Base-by-base conservation (phyloP, 2,888 invertebrate species). In the Amiota mariae region DNA sequence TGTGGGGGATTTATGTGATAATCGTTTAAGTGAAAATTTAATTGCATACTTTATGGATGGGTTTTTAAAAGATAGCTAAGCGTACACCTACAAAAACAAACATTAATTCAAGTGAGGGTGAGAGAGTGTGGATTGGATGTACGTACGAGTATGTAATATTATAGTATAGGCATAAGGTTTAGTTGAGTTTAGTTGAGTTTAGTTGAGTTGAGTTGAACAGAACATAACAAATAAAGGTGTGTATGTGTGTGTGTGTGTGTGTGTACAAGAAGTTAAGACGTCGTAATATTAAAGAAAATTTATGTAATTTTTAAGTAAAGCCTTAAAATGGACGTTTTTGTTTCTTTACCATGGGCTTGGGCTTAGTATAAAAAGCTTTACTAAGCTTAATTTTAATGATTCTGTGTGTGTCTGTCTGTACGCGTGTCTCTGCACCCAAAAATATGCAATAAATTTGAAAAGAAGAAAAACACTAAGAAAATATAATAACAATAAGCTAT, bases 21-120 rank as follows among this genome's bases (percentile, higher is more conserved):
- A 88, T 87, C 88, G 87, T 85, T 88, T 88, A 87, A 87, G 87
- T 88, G 88, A 88, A 88, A 88, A 87, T 88, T 88, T 88, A 88
- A 88, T 87, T 87, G 88, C 88, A 84, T 86, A 85, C 86, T 88
- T 88, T 88, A 88, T 85, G 88, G 83, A 86, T 88, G 87, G 81
- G 73, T 68, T 74, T 85, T 82, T 80, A 74, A 79, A 76, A 79
- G 79, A 77, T 81, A 72, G 85, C 77, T 74, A 71, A 73, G 79
- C 77, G 49, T n/a, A 70, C 54, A 70, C 56, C 12, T 56, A 70
- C 15, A 56, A 13, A 46, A n/a, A 56, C 15, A 24, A 24, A 54
- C 9, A 24, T 10, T 6, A 6, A 18, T 11, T 9, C 48, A 59
- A 11, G 63, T 59, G 59, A 20, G 18, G 59, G 59, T 20, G n/a